Evolutionary conservation across 2,888 invertebrate species (phyloP).

Genomic region (Eristalis intricaria): DNA sequence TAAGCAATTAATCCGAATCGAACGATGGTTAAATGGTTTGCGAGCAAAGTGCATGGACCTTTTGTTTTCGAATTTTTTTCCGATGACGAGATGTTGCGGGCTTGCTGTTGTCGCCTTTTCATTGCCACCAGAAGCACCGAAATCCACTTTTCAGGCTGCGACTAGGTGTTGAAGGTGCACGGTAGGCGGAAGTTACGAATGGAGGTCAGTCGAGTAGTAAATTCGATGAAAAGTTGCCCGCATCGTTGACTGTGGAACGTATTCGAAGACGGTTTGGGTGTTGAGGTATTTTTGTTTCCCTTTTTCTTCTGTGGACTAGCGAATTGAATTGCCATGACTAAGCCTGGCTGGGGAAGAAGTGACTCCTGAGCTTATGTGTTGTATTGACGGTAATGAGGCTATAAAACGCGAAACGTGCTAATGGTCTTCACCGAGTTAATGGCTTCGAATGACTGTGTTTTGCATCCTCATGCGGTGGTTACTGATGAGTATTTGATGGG

Average conservation of each 20-base stretch:
- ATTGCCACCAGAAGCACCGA: too few relatives aligned
- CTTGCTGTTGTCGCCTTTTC: slow-evolving; percentile 1
- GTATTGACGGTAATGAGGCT: not conserved
- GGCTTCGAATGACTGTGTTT: not conserved
- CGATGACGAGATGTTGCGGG: slow-evolving; percentile 2
- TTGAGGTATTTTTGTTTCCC: not conserved
- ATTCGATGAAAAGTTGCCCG: slow-evolving; percentile 26
- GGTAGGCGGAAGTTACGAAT: slow-evolving; percentile 36
- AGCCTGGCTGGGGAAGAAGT: not conserved
- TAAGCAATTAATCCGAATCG: slow-evolving; percentile 10
- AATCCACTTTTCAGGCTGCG: not conserved
- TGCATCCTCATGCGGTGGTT: not conserved
- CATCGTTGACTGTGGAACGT: not conserved
- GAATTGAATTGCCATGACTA: not conserved
- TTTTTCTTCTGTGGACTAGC: not conserved
- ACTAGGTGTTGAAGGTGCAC: not conserved
- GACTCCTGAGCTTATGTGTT: not conserved
- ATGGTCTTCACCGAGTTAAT: not conserved
- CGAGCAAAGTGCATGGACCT: not conserved
- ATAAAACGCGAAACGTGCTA: not conserved
- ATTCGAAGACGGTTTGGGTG: not conserved
- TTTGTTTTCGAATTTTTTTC: not conserved
- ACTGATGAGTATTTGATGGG: not conserved
- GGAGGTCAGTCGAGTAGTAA: slow-evolving; percentile 33
- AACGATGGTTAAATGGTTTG: slow-evolving; percentile 2